Evolutionary conservation across 1,140 invertebrate species (phyloP), one percentile per base, ranked within the genome.

Genomic region (Tetragnatha versicolor): DNA sequence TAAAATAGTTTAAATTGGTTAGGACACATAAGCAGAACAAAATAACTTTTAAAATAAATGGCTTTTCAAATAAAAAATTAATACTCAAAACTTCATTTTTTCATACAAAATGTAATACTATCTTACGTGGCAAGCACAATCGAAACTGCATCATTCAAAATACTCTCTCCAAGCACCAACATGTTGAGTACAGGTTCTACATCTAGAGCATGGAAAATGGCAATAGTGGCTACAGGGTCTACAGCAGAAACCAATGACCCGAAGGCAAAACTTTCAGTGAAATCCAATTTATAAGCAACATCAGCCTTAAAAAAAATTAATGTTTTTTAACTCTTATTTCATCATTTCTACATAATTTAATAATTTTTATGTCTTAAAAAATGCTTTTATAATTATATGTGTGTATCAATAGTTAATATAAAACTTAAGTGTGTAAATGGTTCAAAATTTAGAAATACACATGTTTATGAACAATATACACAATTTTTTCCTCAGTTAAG

Each of bases 81-180:
- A n/a, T n/a, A n/a, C n/a, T n/a, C n/a, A n/a, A n/a, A n/a, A n/a
- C n/a, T n/a, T n/a, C n/a, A n/a, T n/a, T n/a, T n/a, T n/a, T n/a
- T 7, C 39, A 42, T 42, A 42, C 39, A 42, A 42, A 42, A 42
- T 42, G 17, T 10, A 42, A 42, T 42, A n/a, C n/a, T n/a, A n/a
- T 93, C 91, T 82, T 93, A 95, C 81, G 94, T 96, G 1, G 96
- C 98, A 7, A 99, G 86, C 1, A 99, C 97, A 88, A 99, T 98
- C 17, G 97, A 93, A 72, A 99, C 96, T 17, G 97, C 97, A 90
- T 99, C 97, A 86, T 99, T 99, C 0, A 99, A 87, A 82, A 99
- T 97, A 84, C 95, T 97, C 86, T 99, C 98, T 33, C 97, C 97
- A 89, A 98, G 98, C 0, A 98, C 96, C 86, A 98, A 93, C 96